These are phyloP conservation scores for Antheraea assamensis DNA, from an alignment of 2,888 invertebrate species.

Conservation along the genomic window DNA sequence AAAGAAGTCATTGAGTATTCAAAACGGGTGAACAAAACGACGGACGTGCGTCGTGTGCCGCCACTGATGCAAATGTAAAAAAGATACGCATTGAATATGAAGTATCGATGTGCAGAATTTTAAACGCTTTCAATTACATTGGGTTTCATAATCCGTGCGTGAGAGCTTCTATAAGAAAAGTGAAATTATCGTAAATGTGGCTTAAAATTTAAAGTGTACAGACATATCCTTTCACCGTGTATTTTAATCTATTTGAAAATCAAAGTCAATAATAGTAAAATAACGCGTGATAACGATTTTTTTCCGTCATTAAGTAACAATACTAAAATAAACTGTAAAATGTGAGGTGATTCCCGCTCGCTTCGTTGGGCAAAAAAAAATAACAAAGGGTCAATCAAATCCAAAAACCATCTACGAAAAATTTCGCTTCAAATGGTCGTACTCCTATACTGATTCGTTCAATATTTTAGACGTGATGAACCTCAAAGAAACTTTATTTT, in stretches of 20 bases:
- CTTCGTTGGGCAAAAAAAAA: too few species aligned
- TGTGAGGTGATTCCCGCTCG: too few species aligned
- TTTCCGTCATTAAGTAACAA: too few species aligned
- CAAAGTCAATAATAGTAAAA: neutral
- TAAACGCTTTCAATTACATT: conserved; percentile 45
- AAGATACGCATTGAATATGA: conserved; percentile 57
- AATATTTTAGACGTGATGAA: too few species aligned
- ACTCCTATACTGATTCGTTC: too few species aligned
- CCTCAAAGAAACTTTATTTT: too few species aligned
- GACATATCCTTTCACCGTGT: neutral
- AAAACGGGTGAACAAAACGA: conserved; percentile 47
- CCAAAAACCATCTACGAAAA: too few species aligned
- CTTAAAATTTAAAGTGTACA: neutral
- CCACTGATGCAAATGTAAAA: conserved; percentile 53
- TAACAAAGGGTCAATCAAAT: too few species aligned
- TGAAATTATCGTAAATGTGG: conserved; percentile 31
- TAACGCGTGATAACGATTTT: too few species aligned
- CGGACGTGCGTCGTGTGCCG: conserved; percentile 78
- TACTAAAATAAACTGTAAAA: too few species aligned
- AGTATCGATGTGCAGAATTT: conserved; percentile 42
- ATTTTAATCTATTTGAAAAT: neutral
- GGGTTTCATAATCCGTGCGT: conserved; percentile 30
- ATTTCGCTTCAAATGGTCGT: too few species aligned
- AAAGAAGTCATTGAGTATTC: conserved; percentile 49
- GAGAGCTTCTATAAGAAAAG: conserved; percentile 40